Conservation (phyloP, 2,113 vertebrate species). For the Saiga tatarica region DNA sequence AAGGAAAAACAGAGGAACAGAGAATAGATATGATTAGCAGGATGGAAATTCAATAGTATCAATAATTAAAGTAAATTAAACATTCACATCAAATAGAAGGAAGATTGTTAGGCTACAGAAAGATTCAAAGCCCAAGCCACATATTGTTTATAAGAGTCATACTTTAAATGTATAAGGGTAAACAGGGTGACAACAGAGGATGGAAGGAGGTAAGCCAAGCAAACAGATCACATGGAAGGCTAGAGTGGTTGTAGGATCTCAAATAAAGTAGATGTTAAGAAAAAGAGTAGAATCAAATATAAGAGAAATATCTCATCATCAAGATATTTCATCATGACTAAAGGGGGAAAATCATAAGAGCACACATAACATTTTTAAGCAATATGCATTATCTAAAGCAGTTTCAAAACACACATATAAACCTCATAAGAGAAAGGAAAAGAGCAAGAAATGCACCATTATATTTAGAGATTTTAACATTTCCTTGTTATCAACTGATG, state of each 20-base stretch:
- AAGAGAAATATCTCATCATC: not conserved
- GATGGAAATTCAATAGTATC: not conserved
- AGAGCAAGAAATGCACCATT: not conserved
- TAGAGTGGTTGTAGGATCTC: not conserved
- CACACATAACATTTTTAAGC: not conserved
- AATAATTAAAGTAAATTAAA: constrained; percentile 25
- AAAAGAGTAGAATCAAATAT: not conserved
- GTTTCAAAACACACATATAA: not conserved
- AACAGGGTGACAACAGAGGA: not conserved
- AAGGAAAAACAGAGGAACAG: not conserved
- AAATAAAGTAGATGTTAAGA: not conserved
- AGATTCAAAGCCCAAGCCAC: not conserved
- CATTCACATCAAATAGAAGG: not conserved
- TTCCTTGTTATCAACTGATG: not conserved
- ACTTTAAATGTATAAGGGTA: not conserved
- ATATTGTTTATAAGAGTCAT: not conserved
- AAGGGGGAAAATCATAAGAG: not conserved
- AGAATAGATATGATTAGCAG: not conserved
- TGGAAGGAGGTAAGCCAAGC: not conserved
- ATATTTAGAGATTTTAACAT: not conserved
- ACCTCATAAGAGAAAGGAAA: not conserved
- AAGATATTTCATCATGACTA: constrained; percentile 10
- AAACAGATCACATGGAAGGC: not conserved
- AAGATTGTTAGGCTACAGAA: not conserved
- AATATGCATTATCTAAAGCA: not conserved